Evolutionary conservation across 2,113 vertebrate species (phyloP), one percentile per base, ranked within the genome.

Genomic region (Mungos mungo): DNA sequence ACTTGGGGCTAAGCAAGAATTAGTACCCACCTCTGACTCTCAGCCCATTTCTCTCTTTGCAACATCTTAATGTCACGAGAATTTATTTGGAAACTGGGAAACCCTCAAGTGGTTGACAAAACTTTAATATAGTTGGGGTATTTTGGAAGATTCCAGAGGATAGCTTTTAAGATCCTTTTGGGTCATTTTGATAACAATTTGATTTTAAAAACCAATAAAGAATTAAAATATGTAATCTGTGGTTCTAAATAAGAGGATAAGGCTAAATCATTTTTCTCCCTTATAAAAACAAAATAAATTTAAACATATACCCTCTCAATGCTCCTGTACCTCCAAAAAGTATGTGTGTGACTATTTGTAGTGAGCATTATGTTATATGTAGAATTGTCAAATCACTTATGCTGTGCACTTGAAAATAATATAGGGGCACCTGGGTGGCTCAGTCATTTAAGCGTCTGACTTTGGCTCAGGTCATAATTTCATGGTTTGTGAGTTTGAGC

Each of bases 161-260:
- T 63, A 95, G 45, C 83, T 96, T 97, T 91, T 92, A 93, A 98
- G 96, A 97, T 97, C 52, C n/a, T 29, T 25, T 97, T 97, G 91
- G 95, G 97, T 97, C 69, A 79, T 94, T 35, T 7, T 60, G 96
- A 97, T 97, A 98, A 96, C 52, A 97, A 90, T 68, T 86, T 98
- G 96, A 98, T 98, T 98, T 76, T 95, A 95, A 97, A 97, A 85
- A 98, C 68, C 54, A 93, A 57, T 76, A 97, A 96, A 90, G 90
- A 60, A 95, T 98, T 96, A 95, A 98, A 97, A 80, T 87, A 96
- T 97, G 90, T 81, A 92, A 90, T 93, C 95, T 97, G n/a, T 65
- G 71, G 93, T 94, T 57, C 2, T 88, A 93, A 94, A 72, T 2
- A 96, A 86, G 35, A 93, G 31, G 11, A 94, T 13, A 29, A 1